Percentiles rank a stretch among this genome's conserved stretches.
Conservation (phyloP, 2,113 vertebrate species). For the Thamnophis sirtalis region DNA sequence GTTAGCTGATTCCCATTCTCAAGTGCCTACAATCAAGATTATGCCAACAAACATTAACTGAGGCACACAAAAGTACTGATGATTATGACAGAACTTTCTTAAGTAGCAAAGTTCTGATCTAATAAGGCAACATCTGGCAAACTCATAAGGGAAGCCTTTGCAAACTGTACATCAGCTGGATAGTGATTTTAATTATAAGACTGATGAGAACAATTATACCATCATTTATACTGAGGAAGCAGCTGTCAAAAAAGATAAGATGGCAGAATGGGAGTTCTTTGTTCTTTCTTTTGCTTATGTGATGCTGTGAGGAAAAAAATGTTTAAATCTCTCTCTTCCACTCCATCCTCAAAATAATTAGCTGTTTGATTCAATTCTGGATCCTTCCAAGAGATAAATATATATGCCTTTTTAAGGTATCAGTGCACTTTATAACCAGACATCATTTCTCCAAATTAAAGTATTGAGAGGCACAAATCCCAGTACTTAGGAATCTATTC, state of each 20-base stretch:
- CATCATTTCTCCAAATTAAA: not conserved
- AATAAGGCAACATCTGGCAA: slow-evolving; percentile 60
- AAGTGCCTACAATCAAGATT: slow-evolving; percentile 31
- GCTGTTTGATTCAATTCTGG: slow-evolving; percentile 22
- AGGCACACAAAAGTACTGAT: slow-evolving; percentile 44
- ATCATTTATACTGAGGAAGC: slow-evolving; percentile 58
- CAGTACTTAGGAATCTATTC: not conserved
- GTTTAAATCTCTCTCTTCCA: not conserved
- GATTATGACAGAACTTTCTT: slow-evolving; percentile 53
- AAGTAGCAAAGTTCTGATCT: slow-evolving; percentile 44
- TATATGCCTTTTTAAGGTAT: not conserved
- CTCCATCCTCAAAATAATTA: not conserved
- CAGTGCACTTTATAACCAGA: not conserved
- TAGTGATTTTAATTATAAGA: slow-evolving; percentile 60
- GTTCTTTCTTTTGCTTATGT: slow-evolving; percentile 40
- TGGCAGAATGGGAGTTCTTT: slow-evolving; percentile 55
- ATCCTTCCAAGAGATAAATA: not conserved
- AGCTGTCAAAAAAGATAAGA: slow-evolving; percentile 61
- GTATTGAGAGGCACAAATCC: not conserved
- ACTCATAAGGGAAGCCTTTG: slow-evolving; percentile 59
- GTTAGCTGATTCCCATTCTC: slow-evolving; percentile 20
- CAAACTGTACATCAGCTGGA: slow-evolving; percentile 59
- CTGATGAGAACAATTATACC: slow-evolving; percentile 63
- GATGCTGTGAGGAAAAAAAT: slow-evolving; percentile 42
- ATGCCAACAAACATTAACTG: slow-evolving; percentile 35